Evolutionary conservation across 1,140 invertebrate species (phyloP), one percentile per base, ranked within the genome.

Genomic region (Glossosoma conforme): DNA sequence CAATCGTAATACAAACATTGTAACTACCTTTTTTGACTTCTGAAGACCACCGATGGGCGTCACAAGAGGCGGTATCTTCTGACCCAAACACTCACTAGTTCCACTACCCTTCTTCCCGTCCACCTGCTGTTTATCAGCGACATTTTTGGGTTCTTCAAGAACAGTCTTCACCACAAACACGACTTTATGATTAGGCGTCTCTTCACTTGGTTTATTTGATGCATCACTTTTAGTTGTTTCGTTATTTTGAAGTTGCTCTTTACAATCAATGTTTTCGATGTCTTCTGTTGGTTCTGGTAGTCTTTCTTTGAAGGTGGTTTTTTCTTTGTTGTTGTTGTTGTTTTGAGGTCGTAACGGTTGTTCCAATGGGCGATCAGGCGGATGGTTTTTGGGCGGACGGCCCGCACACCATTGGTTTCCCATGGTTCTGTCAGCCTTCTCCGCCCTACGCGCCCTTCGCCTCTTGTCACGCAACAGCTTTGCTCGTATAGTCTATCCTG

Each of bases 391-490:
- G 40, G 53, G 53, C 30, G 53, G 53, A 25, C 47, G 41, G 17
- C 46, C 51, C 11, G 42, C 41, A 30, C 56, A 58, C 51, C 56
- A 58, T 13, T 53, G 56, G 43, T 58, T 58, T 5, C 56, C 56
- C 56, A 58, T 58, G 14, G 22, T 37, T 24, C 46, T 48, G 14
- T 43, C 33, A 28, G 41, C 48, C 41, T 35, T 25, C 14, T 19
- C 21, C 41, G 33, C 48, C 33, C 33, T 51, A 17, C 36, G 36
- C n/a, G 36, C 18, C 18, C 17, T 38, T 17, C 32, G 41, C 6
- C 44, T 45, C 52, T 18, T 48, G 15, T 25, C 28, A 8, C 36
- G 44, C 37, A 46, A 53, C 51, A 53, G 51, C 28, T 53, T 53
- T n/a, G n/a, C n/a, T n/a, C 24, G 24, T 8, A n/a, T n/a, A n/a